A percentile compares a stretch with the other conserved stretches of the same genome.
phyloP scores from a whole-genome alignment of 1,140 invertebrate genomes.

The Macrobrachium rosenbergii region DNA sequence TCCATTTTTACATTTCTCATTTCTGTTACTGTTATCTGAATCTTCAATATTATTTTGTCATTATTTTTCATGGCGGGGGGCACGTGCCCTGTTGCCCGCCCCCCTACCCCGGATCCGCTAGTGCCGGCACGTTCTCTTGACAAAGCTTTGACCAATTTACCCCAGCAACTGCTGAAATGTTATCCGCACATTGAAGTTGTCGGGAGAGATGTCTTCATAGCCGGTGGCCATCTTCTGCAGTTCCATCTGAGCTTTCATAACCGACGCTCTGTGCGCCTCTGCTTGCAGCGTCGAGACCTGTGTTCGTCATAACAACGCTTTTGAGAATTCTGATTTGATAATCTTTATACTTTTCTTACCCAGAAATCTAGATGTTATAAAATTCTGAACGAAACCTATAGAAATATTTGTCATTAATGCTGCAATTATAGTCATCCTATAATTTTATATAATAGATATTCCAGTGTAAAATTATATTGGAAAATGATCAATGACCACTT shows the following conservation, averaged over 20 bases:
- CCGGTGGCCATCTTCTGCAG: background rate
- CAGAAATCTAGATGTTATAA: background rate
- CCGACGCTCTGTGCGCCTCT: background rate
- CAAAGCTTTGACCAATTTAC: background rate
- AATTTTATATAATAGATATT: no score
- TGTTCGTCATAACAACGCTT: background rate
- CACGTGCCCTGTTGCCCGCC: no score
- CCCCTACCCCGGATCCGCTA: no score
- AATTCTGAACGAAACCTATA: background rate
- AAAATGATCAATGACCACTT: no score
- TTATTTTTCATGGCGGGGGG: no score
- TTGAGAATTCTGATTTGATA: background rate
- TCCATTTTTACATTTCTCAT: no score
- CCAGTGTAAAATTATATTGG: no score
- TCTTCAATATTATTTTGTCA: no score
- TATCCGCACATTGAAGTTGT: background rate
- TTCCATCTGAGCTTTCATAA: conserved; percentile 21
- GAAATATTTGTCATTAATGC: no score
- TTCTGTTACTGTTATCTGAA: no score
- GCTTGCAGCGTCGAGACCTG: conserved; percentile 38
- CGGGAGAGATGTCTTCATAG: background rate
- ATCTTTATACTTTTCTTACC: background rate
- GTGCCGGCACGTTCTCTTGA: no score
- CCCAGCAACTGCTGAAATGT: background rate
- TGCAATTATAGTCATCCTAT: no score